phyloP scores from a whole-genome alignment of 92 coral and sea anemone species.

The Galaxea fascicularis region DNA sequence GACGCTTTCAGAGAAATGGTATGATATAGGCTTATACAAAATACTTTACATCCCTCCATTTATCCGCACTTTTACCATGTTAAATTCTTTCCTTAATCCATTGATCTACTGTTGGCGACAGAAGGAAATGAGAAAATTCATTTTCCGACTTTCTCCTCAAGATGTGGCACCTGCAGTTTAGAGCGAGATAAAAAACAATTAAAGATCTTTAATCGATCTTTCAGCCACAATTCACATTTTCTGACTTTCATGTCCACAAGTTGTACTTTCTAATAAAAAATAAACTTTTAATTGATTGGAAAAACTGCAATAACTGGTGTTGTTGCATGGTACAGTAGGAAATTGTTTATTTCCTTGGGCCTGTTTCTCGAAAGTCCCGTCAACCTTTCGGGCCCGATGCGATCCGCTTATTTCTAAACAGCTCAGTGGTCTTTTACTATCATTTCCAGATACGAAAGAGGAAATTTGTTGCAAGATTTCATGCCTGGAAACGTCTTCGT shows the following conservation, averaged over 20 bases:
- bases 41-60: background rate
- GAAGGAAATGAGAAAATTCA: background rate
- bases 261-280: background rate
- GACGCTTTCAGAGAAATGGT: background rate
- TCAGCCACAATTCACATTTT: background rate
- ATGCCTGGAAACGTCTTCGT: no score
- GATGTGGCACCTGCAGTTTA: background rate
- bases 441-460: no score
- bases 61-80: background rate
- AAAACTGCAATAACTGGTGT: background rate
- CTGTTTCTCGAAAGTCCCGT: no score
- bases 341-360: no score
- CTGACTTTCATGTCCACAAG: background rate
- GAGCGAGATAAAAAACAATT: background rate
- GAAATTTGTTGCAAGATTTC: no score
- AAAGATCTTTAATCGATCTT: background rate
- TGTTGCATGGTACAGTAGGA: background rate
- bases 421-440: no score
- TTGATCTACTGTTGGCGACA: background rate
- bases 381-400: no score
- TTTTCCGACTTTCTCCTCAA: background rate
- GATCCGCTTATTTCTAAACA: no score
- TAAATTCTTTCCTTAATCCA: background rate
- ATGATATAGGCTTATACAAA: background rate
- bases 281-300: background rate